A percentile compares a stretch with the other conserved stretches of the same genome.
Evolutionary conservation across 2,888 invertebrate genomes (phyloP).

Genomic region (Pyrochroa serraticornis): DNA sequence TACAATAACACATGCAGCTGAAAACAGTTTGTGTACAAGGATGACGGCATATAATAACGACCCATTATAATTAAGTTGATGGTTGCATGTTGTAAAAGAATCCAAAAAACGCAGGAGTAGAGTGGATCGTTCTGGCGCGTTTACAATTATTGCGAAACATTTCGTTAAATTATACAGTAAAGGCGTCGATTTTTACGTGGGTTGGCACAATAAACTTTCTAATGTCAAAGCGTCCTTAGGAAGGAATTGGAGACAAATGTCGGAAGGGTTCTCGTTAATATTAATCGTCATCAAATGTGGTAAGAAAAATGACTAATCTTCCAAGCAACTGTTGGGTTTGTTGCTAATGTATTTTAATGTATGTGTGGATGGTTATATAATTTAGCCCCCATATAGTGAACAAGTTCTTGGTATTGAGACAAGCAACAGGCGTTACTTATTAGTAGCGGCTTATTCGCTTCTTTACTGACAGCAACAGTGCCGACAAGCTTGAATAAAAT

Average conservation of each 20-base stretch:
- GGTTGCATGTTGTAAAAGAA: neutral
- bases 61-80: conserved; percentile 2
- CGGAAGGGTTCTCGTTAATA: neutral
- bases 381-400: no score
- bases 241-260: neutral
- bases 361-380: no score
- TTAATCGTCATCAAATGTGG: neutral
- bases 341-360: neutral
- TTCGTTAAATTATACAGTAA: neutral
- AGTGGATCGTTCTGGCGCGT: no score
- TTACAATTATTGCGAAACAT: no score
- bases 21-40: neutral
- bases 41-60: conserved; percentile 3
- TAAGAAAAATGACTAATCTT: no score
- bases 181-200: conserved; percentile 8
- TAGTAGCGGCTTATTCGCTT: no score
- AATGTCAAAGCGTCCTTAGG: neutral
- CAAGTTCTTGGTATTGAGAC: no score
- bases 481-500: no score
- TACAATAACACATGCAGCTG: neutral
- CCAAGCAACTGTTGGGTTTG: no score
- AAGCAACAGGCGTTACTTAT: no score
- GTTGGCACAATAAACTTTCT: neutral
- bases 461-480: no score
- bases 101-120: no score